phyloP scores from a whole-genome alignment of 2,113 vertebrate genomes.

The Clarias gariepinus region DNA sequence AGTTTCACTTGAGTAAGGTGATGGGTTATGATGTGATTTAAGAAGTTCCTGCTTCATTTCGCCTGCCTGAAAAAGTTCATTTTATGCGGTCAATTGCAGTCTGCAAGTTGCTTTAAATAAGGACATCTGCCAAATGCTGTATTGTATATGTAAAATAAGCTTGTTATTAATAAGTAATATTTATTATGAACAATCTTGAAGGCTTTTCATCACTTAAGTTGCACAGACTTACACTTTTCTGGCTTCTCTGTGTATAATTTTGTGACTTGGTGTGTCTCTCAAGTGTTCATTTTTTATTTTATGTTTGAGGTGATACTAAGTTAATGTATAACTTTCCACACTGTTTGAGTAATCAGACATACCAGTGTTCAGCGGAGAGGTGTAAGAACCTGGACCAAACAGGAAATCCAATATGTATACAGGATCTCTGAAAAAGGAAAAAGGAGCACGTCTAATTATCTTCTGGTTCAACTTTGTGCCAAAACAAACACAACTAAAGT shows the following conservation, averaged over 20 bases:
- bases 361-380: conserved; percentile 23
- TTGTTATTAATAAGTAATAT: neutral
- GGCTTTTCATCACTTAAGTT: neutral
- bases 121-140: neutral
- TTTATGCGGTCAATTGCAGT: neutral
- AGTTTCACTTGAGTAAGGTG: neutral
- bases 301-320: conserved; percentile 44
- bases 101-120: neutral
- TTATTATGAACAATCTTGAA: neutral
- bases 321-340: conserved; percentile 31
- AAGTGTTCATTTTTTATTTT: neutral
- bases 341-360: conserved; percentile 34
- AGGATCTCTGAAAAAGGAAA: conserved; percentile 5
- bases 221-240: neutral
- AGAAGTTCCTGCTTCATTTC: neutral
- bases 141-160: neutral
- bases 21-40: neutral
- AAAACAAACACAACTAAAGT: conserved; percentile 11
- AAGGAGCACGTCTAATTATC: neutral
- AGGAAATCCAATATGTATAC: conserved; percentile 58
- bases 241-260: neutral
- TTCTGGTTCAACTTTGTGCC: neutral
- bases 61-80: neutral
- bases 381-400: conserved; percentile 50
- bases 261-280: neutral